phyloP scores from a whole-genome alignment of 2,888 invertebrate species.

The Plebejus melissa region DNA sequence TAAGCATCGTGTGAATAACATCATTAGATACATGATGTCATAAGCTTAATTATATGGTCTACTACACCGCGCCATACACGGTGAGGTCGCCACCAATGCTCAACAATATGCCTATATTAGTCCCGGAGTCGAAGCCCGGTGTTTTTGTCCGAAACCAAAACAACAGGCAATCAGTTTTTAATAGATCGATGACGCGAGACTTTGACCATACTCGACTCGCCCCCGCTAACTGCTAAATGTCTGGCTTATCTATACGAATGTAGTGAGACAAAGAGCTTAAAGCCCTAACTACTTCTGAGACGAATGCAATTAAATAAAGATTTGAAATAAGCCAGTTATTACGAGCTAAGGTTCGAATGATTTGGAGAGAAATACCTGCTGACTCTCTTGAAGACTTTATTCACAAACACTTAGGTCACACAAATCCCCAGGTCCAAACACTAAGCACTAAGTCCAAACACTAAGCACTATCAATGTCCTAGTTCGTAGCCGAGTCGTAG shows the following conservation, averaged over 20 bases:
- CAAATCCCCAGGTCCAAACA: too few relatives aligned
- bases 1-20: background rate
- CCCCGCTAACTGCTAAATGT: conserved; percentile 61
- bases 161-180: conserved; percentile 53
- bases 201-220: conserved; percentile 71
- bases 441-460: too few relatives aligned
- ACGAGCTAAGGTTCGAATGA: too few relatives aligned
- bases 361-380: too few relatives aligned
- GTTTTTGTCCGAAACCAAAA: conserved; percentile 57
- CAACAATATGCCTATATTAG: conserved; percentile 65
- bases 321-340: too few relatives aligned
- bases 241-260: background rate
- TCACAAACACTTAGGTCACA: too few relatives aligned
- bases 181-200: conserved; percentile 66
- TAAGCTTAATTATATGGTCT: conserved; percentile 29
- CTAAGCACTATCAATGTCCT: too few relatives aligned
- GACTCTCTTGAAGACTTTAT: too few relatives aligned
- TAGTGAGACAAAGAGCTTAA: background rate
- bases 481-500: too few relatives aligned
- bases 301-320: too few relatives aligned
- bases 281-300: too few relatives aligned
- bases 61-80: conserved; percentile 40
- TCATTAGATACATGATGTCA: conserved; percentile 16
- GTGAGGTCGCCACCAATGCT: conserved; percentile 46
- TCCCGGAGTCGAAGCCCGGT: conserved; percentile 49